phyloP scores from a whole-genome alignment of 92 coral and sea anemone genomes.

The Zoanthus sansibaricus region DNA sequence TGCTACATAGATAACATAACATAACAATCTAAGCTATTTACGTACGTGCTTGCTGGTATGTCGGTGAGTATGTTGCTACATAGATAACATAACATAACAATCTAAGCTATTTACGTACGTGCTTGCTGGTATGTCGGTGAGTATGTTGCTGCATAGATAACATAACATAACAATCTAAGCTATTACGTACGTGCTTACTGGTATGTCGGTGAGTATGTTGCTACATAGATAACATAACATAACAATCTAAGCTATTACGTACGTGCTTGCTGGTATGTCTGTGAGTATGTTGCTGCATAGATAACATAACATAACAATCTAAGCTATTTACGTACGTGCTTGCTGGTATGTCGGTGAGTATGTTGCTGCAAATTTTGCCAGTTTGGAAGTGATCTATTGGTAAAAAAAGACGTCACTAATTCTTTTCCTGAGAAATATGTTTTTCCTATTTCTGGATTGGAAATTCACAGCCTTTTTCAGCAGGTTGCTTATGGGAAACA shows the following conservation, averaged over 20 bases:
- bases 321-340: constrained; percentile 67
- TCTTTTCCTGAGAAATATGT: background rate
- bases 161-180: too few relatives aligned
- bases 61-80: too few relatives aligned
- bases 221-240: background rate
- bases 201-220: too few relatives aligned
- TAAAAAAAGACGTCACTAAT: background rate
- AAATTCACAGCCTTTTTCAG: too few relatives aligned
- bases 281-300: constrained; percentile 75
- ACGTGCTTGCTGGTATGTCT: constrained; percentile 84
- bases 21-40: too few relatives aligned
- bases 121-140: constrained; percentile 76
- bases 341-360: constrained; percentile 72
- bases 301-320: background rate
- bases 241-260: background rate
- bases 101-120: constrained; percentile 59
- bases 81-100: background rate
- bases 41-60: too few relatives aligned
- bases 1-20: too few relatives aligned
- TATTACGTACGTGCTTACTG: too few relatives aligned
- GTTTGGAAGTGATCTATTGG: constrained; percentile 89
- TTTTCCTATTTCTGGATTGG: too few relatives aligned
- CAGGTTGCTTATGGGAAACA: too few relatives aligned
- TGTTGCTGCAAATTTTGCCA: constrained; percentile 94
- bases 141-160: too few relatives aligned